Evolutionary conservation across 37 sponge, comb jelly and placozoan genomes (phyloP).

Genomic region (Haliclona indistincta): DNA sequence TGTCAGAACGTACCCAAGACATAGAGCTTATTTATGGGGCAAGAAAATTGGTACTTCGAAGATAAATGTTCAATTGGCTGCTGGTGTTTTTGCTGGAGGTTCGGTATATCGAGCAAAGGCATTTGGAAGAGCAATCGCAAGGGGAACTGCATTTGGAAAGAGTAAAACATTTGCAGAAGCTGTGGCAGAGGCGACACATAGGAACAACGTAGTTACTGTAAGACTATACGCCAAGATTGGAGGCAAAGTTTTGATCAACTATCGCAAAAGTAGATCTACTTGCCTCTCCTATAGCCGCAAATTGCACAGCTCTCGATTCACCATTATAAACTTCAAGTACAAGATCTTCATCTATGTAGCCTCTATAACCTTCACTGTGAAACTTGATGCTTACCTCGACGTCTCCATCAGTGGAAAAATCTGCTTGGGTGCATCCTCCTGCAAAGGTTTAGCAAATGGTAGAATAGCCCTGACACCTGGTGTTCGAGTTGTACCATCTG

Average conservation of each 20-base stretch:
- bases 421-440: no score
- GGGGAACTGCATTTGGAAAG: conserved; percentile 52
- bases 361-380: no score
- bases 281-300: no score
- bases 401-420: no score
- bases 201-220: background rate
- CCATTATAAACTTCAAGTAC: no score
- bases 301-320: no score
- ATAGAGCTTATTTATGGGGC: conserved; percentile 67
- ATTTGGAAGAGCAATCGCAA: conserved; percentile 41
- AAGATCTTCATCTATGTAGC: no score
- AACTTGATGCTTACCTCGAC: no score
- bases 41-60: conserved; percentile 50
- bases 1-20: conserved; percentile 31
- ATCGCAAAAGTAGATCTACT: no score
- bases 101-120: conserved; percentile 21
- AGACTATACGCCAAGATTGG: conserved; percentile 47
- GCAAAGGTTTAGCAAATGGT: no score
- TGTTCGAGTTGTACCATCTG: no score
- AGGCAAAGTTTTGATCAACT: conserved; percentile 35
- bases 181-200: conserved; percentile 15
- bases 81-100: conserved; percentile 56
- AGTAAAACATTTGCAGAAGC: conserved; percentile 27
- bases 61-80: conserved; percentile 28
- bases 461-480: no score